Conservation (phyloP, 2,113 vertebrate genomes). For the Gobiocypris rarus region DNA sequence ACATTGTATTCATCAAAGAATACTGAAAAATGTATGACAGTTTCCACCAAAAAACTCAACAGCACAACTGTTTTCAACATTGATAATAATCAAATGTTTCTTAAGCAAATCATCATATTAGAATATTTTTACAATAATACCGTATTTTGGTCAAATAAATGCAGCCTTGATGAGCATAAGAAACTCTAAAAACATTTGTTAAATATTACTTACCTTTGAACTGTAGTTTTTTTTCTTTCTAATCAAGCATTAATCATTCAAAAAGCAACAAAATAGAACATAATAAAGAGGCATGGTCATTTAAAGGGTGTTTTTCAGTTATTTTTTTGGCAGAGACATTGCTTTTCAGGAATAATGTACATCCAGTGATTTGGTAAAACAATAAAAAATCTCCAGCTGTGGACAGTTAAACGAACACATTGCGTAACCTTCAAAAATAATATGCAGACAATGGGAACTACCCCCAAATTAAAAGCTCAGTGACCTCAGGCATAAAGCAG, state of each 20-base stretch:
- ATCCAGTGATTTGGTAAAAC: background rate
- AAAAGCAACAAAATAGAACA: background rate
- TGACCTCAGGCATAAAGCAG: conserved; percentile 20
- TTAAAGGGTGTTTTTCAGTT: background rate
- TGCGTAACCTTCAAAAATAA: conserved; percentile 31
- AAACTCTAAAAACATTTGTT: background rate
- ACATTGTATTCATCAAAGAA: no score
- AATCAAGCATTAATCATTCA: background rate
- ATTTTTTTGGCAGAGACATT: background rate
- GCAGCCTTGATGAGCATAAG: background rate
- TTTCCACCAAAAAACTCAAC: no score
- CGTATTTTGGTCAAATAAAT: background rate
- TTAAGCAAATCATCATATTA: no score
- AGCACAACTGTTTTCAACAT: background rate
- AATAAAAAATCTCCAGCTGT: conserved; percentile 21
- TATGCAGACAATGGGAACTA: conserved; percentile 20
- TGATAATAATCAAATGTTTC: background rate
- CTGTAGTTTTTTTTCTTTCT: background rate
- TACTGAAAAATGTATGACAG: no score
- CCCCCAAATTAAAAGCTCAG: conserved; percentile 1
- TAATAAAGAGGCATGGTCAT: background rate
- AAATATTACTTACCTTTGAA: background rate
- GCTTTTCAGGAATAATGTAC: background rate
- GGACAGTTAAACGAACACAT: conserved; percentile 12
- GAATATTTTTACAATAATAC: background rate